These are phyloP conservation scores for Diplogasteroides magnus DNA, from an alignment of 1,140 invertebrate genomes.

Conservation along the genomic window DNA sequence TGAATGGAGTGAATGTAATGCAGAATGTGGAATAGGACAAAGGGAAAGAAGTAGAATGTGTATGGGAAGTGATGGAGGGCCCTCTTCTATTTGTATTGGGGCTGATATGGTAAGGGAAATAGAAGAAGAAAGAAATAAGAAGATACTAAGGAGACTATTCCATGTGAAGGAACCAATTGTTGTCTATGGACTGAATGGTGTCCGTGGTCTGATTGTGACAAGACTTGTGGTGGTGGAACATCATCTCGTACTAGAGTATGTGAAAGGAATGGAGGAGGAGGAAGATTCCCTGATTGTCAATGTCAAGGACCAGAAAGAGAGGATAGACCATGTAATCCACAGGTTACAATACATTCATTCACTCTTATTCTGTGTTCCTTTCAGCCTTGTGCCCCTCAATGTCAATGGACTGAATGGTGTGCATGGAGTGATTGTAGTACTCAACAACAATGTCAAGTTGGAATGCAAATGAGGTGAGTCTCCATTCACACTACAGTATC, in stretches of 20 bases:
- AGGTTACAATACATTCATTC: too few relatives aligned
- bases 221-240: constrained; percentile 32
- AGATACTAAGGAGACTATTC: not conserved
- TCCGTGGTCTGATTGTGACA: constrained; percentile 30
- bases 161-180: constrained; percentile 30
- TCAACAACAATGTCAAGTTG: constrained; percentile 8
- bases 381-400: constrained; percentile 61
- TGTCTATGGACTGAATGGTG: constrained; percentile 36
- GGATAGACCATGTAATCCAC: too few relatives aligned
- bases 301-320: not conserved
- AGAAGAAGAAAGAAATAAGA: not conserved
- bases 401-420: constrained; percentile 26
- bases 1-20: constrained; percentile 70
- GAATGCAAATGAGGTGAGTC: constrained; percentile 14
- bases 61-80: constrained; percentile 33
- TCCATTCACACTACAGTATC: not conserved
- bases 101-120: not conserved
- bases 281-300: not conserved
- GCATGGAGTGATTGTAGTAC: constrained; percentile 26
- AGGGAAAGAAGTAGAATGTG: constrained; percentile 67
- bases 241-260: constrained; percentile 8
- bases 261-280: not conserved
- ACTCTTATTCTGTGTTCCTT: constrained; percentile 71
- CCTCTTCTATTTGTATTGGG: not conserved
- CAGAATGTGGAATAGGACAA: constrained; percentile 70